Conservation (phyloP, 2,888 invertebrate species). For the Tipula unca region DNA sequence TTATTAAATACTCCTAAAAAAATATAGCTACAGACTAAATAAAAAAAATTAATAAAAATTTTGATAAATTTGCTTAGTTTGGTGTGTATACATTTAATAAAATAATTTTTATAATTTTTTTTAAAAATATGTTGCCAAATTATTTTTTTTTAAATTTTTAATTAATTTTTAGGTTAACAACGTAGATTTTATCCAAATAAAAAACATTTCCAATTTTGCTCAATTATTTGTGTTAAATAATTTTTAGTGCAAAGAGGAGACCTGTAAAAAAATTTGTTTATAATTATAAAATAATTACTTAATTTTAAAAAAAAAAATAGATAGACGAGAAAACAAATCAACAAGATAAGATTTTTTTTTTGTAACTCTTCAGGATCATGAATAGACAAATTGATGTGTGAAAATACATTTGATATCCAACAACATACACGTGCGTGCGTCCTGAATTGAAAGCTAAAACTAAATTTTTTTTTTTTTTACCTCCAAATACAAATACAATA, state of each 20-base stretch:
- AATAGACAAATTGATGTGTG: not conserved
- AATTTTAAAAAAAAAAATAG: conserved; percentile 20
- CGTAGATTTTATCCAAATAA: not conserved
- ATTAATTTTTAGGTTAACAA: no score
- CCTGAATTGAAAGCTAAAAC: not conserved
- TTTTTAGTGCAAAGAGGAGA: conserved; percentile 70
- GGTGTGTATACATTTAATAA: not conserved
- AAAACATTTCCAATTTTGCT: conserved; percentile 9
- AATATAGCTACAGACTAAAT: not conserved
- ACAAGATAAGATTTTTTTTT: not conserved
- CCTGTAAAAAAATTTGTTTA: conserved; percentile 54
- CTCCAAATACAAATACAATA: not conserved
- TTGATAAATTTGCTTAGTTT: not conserved
- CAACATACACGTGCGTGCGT: not conserved
- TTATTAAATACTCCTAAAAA: conserved; percentile 19
- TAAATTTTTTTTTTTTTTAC: not conserved
- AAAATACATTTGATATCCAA: not conserved
- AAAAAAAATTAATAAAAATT: not conserved
- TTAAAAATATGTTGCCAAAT: conserved; percentile 17
- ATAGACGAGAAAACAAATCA: not conserved
- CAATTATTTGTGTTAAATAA: conserved; percentile 17
- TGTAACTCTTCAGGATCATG: not conserved
- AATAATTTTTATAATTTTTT: not conserved
- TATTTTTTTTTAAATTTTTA: not conserved
- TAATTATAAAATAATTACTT: conserved; percentile 17